phyloP scores from a whole-genome alignment of 2,797 vertebrate genomes.

The Ceyx erithaca region DNA sequence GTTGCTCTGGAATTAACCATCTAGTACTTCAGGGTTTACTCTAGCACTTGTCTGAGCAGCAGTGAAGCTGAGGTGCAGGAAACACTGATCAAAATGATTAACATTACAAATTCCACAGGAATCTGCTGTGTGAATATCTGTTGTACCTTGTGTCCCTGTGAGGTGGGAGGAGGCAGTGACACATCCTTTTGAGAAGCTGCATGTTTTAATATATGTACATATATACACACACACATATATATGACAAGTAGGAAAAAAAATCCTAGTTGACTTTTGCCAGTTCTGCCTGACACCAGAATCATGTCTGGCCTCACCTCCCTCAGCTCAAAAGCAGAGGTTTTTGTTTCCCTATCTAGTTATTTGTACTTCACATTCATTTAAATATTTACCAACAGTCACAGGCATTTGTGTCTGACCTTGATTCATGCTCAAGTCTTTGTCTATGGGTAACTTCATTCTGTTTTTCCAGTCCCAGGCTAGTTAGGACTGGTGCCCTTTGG shows the following conservation, averaged over 20 bases:
- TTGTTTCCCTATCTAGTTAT: not conserved
- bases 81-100: not conserved
- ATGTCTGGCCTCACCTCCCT: not conserved
- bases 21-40: not conserved
- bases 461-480: not conserved
- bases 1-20: not conserved
- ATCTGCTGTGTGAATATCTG: not conserved
- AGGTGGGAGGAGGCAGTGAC: not conserved
- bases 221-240: not conserved
- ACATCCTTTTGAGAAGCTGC: not conserved
- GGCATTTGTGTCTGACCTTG: not conserved
- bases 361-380: not conserved
- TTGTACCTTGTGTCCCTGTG: not conserved
- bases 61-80: not conserved
- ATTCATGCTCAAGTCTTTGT: not conserved
- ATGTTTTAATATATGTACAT: no score
- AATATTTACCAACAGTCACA: not conserved
- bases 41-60: not conserved
- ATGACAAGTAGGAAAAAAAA: not conserved
- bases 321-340: not conserved
- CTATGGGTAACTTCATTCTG: not conserved
- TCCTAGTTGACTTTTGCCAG: not conserved
- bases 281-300: not conserved
- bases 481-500: not conserved
- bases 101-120: not conserved